Evolutionary conservation across 2,113 vertebrate species (phyloP).

Genomic region (Dunckerocampus dactyliophorus): DNA sequence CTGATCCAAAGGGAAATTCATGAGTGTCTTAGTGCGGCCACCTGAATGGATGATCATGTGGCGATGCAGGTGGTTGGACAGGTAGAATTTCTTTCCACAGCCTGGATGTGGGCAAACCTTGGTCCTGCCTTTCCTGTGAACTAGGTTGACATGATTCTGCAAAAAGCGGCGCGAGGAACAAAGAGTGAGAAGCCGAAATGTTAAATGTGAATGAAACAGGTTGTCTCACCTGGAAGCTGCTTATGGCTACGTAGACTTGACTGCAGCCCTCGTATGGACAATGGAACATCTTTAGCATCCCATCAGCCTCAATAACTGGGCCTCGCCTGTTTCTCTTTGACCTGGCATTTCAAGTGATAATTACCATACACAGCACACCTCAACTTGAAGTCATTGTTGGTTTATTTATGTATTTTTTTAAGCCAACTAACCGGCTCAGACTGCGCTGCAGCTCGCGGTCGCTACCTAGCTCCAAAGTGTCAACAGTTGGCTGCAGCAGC

Average conservation of each 20-base stretch:
- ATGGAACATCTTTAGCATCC: constrained; percentile 88
- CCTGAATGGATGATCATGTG: constrained; percentile 95
- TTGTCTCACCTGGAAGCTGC: constrained; percentile 84
- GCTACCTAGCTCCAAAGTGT: constrained; percentile 41
- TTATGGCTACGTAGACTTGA: constrained; percentile 87
- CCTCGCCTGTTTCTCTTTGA: constrained; percentile 79
- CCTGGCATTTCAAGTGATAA: constrained; percentile 43
- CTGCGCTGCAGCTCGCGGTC: constrained; percentile 53
- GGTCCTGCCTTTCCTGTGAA: constrained; percentile 87
- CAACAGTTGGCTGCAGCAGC: constrained; percentile 51
- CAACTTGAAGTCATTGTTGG: not conserved
- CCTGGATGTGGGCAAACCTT: constrained; percentile 89
- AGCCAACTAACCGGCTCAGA: constrained; percentile 62
- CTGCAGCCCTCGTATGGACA: constrained; percentile 89
- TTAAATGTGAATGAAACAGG: not conserved
- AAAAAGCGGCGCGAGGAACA: not conserved
- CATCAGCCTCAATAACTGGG: constrained; percentile 77
- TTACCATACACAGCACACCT: not conserved
- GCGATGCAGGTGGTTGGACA: constrained; percentile 86
- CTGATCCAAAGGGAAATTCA: not conserved
- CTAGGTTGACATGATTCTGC: constrained; percentile 88
- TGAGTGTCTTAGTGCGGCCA: constrained; percentile 16
- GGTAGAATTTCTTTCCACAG: constrained; percentile 89
- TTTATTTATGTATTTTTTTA: not conserved
- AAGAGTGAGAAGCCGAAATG: not conserved